Evolutionary conservation across 2,797 vertebrate species (phyloP), one percentile per base, ranked within the genome.

Genomic region (Australoheros facetus): DNA sequence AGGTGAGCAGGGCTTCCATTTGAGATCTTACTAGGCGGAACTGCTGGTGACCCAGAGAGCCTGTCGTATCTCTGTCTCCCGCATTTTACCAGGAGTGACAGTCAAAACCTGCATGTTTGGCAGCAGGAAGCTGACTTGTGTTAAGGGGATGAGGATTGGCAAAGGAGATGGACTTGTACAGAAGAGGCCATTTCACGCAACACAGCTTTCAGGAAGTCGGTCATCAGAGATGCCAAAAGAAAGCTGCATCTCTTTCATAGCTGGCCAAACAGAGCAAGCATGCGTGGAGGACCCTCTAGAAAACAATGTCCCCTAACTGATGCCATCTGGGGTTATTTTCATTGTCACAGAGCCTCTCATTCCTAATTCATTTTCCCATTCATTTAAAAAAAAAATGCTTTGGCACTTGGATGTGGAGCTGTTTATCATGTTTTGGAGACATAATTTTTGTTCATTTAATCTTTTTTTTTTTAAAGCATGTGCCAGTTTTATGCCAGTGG

Each of bases 141-240:
- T 69, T 69, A 82, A 79, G 84, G 70, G 83, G 90, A 85, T 86
- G 58, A 82, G 81, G 87, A 84, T 83, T 88, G 87, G 87, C 83
- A 82, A 89, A 84, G 80, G 78, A 78, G 86, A 85, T 78, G 42
- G 56, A 78, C 83, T 85, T 83, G 85, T 89, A 91, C 81, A 90
- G 85, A 91, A 80, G 82, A 93, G 90, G 88, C 89, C 91, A 93
- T 94, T 94, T 95, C 93, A 94, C 87, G 91, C 93, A 91, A 93
- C 89, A 82, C 86, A 80, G 92, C 88, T 75, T 93, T 88, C 88
- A 90, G 91, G 90, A 93, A 91, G 90, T 87, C 87, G 80, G 90
- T 93, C 86, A 88, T 94, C 91, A 91, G 87, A 87, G 85, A 92
- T 89, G 89, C 88, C 88, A 88, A 83, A 89, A 80, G 80, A 89